Conservation (phyloP, 2,888 invertebrate genomes). For the Caenorhabditis plicata region DNA sequence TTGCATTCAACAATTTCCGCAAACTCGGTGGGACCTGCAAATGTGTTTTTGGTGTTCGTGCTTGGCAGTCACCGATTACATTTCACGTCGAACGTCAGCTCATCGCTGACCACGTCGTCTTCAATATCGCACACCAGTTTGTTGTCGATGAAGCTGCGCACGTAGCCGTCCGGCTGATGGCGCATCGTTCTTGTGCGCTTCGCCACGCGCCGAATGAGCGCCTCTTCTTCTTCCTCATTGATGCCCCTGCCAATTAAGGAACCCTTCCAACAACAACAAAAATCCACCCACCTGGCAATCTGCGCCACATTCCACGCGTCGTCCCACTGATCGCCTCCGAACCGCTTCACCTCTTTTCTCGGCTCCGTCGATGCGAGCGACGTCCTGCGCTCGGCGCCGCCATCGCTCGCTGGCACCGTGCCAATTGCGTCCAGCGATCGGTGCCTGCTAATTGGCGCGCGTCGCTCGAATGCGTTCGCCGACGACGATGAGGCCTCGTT, state of each 20-base stretch:
- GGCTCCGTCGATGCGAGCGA: slow-evolving; percentile 27
- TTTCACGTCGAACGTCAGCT: slow-evolving; percentile 48
- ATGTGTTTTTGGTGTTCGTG: not conserved
- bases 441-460: slow-evolving; percentile 24
- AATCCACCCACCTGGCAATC: not conserved
- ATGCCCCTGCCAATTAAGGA: not conserved
- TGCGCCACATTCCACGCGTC: not conserved
- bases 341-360: slow-evolving; percentile 15
- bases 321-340: slow-evolving; percentile 8
- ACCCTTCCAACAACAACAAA: slow-evolving; percentile 14
- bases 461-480: too few relatives aligned
- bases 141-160: slow-evolving; percentile 52
- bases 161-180: slow-evolving; percentile 51
- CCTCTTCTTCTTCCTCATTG: slow-evolving; percentile 26
- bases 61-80: slow-evolving; percentile 17
- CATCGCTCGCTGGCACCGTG: too few relatives aligned
- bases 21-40: slow-evolving; percentile 47
- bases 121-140: slow-evolving; percentile 47
- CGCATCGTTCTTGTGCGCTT: slow-evolving; percentile 51
- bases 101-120: slow-evolving; percentile 47
- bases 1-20: slow-evolving; percentile 42
- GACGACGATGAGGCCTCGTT: not conserved
- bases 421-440: not conserved
- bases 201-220: slow-evolving; percentile 33
- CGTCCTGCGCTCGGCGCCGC: too few relatives aligned